Evolutionary conservation across 2,113 vertebrate species (phyloP).

Genomic region (Uropsilus gracilis): DNA sequence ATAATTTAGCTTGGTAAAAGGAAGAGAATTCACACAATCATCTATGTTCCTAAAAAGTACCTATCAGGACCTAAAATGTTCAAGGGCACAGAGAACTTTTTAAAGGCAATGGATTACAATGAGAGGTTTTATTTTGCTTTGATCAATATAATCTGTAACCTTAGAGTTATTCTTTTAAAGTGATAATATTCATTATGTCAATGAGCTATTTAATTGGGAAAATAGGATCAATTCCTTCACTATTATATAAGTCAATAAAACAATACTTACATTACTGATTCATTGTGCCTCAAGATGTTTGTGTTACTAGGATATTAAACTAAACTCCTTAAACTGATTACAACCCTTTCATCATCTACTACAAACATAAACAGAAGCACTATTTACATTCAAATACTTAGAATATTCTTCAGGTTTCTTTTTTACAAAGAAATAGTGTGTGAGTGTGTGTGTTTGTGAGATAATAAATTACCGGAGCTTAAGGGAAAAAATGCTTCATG

Average conservation of each 20-base stretch:
- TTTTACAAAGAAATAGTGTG: not conserved
- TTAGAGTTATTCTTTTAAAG: not conserved
- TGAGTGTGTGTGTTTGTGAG: not conserved
- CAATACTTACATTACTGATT: not conserved
- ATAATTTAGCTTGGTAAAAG: not conserved
- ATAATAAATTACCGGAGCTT: constrained; percentile 54
- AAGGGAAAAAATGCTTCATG: constrained; percentile 39
- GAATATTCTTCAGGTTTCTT: not conserved
- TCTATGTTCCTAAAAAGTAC: not conserved
- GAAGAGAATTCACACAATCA: not conserved
- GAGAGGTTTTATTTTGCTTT: not conserved
- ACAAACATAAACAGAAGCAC: not conserved
- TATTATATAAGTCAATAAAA: not conserved
- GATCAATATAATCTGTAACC: not conserved
- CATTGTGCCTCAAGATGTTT: not conserved
- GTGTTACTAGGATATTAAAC: constrained; percentile 37
- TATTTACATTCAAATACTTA: constrained; percentile 3
- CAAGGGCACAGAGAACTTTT: not conserved
- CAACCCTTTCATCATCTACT: not conserved
- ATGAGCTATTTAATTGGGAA: not conserved
- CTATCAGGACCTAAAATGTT: not conserved
- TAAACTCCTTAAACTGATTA: not conserved
- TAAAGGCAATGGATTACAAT: not conserved
- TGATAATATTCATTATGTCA: not conserved
- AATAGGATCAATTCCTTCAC: not conserved